Conservation (phyloP, 30 jellyfish, hydroid and myxozoan genomes). For the Cassiopea xamachana region DNA sequence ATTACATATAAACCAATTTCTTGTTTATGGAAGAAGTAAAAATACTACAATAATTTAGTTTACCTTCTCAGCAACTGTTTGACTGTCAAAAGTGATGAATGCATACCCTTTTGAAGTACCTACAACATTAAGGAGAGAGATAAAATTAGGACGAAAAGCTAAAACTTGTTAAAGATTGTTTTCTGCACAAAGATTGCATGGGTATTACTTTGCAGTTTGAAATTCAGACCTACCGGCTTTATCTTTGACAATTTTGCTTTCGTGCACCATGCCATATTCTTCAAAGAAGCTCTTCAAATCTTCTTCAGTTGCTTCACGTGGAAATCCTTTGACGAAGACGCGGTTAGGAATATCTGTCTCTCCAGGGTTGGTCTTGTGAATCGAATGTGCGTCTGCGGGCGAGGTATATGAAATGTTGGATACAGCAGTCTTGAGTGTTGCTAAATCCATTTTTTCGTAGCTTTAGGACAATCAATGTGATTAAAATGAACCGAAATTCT, state of each 20-base stretch:
- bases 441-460: conserved; percentile 48
- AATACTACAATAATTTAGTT: background rate
- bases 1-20: too few species aligned
- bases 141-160: background rate
- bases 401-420: conserved; percentile 35
- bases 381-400: conserved; percentile 58
- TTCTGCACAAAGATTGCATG: too few species aligned
- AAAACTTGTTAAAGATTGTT: background rate
- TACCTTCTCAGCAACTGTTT: conserved; percentile 91
- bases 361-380: conserved; percentile 88
- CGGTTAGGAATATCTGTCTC: conserved; percentile 99
- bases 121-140: background rate
- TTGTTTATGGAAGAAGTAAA: too few species aligned
- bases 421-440: conserved; percentile 57
- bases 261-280: conserved; percentile 95
- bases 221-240: conserved; percentile 67
- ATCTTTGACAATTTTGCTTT: conserved; percentile 91
- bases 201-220: too few species aligned
- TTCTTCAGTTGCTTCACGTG: conserved; percentile 95
- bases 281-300: conserved; percentile 89
- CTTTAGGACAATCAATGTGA: background rate
- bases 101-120: conserved; percentile 90
- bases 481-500: background rate
- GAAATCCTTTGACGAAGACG: conserved; percentile 97
- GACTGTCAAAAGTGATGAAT: conserved; percentile 96